phyloP scores from a whole-genome alignment of 2,797 vertebrate genomes.

The Anniella stebbinsi region DNA sequence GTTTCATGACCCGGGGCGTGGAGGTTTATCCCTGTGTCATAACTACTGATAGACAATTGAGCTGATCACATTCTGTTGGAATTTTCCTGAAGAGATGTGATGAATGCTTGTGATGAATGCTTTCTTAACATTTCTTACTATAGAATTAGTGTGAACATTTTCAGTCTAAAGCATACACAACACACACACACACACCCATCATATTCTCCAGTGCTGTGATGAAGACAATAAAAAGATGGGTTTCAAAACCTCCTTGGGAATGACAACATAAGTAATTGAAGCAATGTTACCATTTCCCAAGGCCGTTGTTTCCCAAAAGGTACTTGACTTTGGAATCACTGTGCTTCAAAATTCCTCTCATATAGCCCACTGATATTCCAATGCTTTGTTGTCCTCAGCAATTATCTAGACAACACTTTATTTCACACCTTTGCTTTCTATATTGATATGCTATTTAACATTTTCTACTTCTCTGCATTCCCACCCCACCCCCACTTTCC shows the following conservation, averaged over 20 bases:
- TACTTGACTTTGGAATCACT: neutral
- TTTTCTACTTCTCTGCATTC: neutral
- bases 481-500: neutral
- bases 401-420: neutral
- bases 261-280: neutral
- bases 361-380: neutral
- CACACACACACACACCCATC: no score
- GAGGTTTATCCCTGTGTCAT: neutral
- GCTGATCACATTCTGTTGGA: no score
- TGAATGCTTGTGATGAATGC: no score
- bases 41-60: no score
- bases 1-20: neutral
- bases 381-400: neutral
- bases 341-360: neutral
- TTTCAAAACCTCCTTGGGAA: neutral
- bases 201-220: no score
- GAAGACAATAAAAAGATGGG: neutral
- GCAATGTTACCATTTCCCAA: slow-evolving; percentile 1
- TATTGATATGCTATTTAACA: neutral
- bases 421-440: neutral
- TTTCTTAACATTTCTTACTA: no score
- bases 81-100: no score
- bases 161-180: no score
- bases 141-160: no score
- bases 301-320: neutral